phyloP scores from a whole-genome alignment of 2,113 vertebrate species.

The Buteo buteo region DNA sequence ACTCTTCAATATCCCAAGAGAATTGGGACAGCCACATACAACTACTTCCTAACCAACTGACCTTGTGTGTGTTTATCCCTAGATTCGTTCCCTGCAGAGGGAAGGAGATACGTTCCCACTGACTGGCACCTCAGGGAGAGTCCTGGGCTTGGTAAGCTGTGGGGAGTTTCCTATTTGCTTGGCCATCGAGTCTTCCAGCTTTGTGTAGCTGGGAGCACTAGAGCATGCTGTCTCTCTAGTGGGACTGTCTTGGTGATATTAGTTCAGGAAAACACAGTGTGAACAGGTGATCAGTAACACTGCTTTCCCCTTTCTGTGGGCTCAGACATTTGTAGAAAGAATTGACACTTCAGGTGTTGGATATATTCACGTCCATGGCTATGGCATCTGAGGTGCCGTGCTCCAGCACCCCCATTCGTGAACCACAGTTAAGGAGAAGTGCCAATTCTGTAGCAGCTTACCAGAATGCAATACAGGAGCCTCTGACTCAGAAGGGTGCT shows the following conservation, averaged over 20 bases:
- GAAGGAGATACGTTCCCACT: conserved; percentile 85
- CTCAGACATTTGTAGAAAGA: not conserved
- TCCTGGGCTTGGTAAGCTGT: conserved; percentile 84
- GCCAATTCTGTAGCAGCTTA: not conserved
- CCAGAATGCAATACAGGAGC: not conserved
- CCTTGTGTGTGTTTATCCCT: not conserved
- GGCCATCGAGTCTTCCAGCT: not conserved
- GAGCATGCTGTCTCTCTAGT: not conserved
- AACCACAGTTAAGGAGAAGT: not conserved
- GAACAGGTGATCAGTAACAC: not conserved
- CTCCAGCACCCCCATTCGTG: not conserved
- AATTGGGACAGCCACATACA: rapidly evolving
- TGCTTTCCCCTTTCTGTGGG: not conserved
- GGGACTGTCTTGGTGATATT: not conserved
- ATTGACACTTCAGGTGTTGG: not conserved
- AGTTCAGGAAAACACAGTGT: not conserved
- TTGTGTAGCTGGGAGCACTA: not conserved
- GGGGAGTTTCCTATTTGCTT: not conserved
- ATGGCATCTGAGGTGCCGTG: not conserved
- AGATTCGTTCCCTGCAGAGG: conserved; percentile 79
- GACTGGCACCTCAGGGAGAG: conserved; percentile 72
- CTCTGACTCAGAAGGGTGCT: not conserved
- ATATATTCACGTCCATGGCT: rapidly evolving
- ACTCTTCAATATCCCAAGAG: not conserved
- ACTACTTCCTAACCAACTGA: not conserved